Evolutionary conservation across 2,888 invertebrate genomes (phyloP).

Genomic region (Noctua fimbriata): DNA sequence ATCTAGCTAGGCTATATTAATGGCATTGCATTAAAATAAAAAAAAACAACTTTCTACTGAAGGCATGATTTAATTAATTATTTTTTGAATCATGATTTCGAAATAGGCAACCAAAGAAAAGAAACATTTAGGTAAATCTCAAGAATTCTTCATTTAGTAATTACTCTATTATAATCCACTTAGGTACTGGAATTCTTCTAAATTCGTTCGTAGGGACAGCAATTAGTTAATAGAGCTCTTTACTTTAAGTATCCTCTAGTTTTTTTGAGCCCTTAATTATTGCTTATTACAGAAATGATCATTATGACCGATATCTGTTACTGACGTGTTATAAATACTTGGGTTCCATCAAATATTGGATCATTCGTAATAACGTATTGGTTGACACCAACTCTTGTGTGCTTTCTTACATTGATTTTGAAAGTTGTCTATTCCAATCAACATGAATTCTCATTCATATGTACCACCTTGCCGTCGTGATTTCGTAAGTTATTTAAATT

Average conservation of each 20-base stretch:
- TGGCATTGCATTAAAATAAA: no score
- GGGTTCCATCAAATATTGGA: not conserved
- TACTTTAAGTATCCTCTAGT: not conserved
- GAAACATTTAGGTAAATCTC: not conserved
- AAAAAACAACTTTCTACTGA: no score
- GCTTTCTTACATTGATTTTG: not conserved
- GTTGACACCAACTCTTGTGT: not conserved
- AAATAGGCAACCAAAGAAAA: not conserved
- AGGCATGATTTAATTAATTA: no score
- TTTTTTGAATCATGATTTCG: slow-evolving; percentile 32
- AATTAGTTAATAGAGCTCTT: slow-evolving; percentile 17
- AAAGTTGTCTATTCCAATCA: not conserved
- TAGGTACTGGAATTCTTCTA: slow-evolving; percentile 17
- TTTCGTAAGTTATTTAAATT: slow-evolving; percentile 52
- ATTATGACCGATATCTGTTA: slow-evolving; percentile 25
- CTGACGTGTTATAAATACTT: slow-evolving; percentile 39
- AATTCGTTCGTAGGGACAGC: slow-evolving; percentile 16
- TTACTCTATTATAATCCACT: slow-evolving; percentile 33
- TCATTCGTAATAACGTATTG: slow-evolving; percentile 12
- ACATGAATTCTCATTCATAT: slow-evolving; percentile 29
- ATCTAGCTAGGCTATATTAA: no score
- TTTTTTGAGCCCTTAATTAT: not conserved
- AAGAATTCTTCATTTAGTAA: slow-evolving; percentile 30
- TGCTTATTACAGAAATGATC: not conserved
- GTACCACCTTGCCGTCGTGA: slow-evolving; percentile 52